phyloP scores from a whole-genome alignment of 2,888 invertebrate genomes.

The Kuschelorhynchus macadamiae region DNA sequence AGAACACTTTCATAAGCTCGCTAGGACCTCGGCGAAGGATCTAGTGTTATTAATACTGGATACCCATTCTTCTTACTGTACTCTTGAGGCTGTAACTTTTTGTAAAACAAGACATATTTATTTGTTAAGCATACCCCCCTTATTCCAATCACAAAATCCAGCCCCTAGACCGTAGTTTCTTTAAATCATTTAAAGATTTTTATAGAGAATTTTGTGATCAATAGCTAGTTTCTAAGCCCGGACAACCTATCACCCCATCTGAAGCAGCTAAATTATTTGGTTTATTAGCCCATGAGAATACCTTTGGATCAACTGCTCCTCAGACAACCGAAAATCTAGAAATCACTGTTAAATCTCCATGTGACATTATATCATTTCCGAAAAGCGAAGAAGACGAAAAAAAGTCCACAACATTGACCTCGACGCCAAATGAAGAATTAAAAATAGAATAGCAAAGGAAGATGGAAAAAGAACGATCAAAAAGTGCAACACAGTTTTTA shows the following conservation, averaged over 20 bases:
- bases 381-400: background rate
- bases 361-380: background rate
- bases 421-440: background rate
- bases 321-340: slow-evolving; percentile 1
- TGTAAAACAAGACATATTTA: background rate
- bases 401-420: background rate
- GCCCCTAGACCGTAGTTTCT: slow-evolving; percentile 16
- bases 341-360: background rate
- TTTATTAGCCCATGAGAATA: background rate
- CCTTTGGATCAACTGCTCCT: background rate
- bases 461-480: background rate
- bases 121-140: background rate
- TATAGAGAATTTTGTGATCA: slow-evolving; percentile 20
- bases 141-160: too few species aligned
- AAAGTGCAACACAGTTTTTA: background rate
- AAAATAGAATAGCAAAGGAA: background rate
- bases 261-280: slow-evolving; percentile 2
- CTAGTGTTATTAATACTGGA: slow-evolving; percentile 24
- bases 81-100: slow-evolving; percentile 1
- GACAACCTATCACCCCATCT: background rate
- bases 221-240: slow-evolving; percentile 38
- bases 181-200: slow-evolving; percentile 31
- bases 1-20: slow-evolving; percentile 9
- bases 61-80: slow-evolving; percentile 18
- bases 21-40: background rate